These are phyloP conservation scores for Xenus cinereus DNA, from an alignment of 2,113 vertebrate species.

Conservation along the genomic window DNA sequence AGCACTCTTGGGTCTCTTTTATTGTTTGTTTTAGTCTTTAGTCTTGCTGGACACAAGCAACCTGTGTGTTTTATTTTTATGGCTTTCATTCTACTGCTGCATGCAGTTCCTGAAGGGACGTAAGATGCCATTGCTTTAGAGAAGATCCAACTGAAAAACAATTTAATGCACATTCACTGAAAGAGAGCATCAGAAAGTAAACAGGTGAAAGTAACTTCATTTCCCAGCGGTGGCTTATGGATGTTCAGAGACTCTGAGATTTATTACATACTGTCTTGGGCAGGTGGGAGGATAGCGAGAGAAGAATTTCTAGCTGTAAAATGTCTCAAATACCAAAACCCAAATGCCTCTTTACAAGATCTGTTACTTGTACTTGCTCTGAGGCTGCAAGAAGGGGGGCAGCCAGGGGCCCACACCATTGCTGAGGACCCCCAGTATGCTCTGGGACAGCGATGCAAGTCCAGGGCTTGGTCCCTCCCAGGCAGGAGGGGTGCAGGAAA, in stretches of 20 bases:
- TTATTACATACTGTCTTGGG: not conserved
- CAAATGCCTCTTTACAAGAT: not conserved
- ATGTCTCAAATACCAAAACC: not conserved
- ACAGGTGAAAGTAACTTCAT: not conserved
- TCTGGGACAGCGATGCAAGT: rapidly evolving
- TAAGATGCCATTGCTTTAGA: not conserved
- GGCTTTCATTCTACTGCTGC: not conserved
- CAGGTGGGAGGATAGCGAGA: not conserved
- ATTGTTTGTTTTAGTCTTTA: not conserved
- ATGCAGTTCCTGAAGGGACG: not conserved
- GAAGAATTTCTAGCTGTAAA: not conserved
- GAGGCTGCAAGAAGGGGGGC: not conserved
- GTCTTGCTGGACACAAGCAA: not conserved
- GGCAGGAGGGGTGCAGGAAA: not conserved
- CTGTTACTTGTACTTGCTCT: rapidly evolving
- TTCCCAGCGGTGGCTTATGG: not conserved
- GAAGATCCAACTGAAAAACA: not conserved
- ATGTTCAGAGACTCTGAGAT: not conserved
- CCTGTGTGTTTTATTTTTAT: not conserved
- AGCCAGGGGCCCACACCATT: no score
- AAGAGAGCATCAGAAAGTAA: not conserved
- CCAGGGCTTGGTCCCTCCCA: not conserved
- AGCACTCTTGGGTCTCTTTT: not conserved
- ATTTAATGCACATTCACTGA: not conserved
- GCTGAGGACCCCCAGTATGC: not conserved